Base-by-base conservation (phyloP, 2,888 invertebrate genomes). In the Rotaria magnacalcarata region DNA sequence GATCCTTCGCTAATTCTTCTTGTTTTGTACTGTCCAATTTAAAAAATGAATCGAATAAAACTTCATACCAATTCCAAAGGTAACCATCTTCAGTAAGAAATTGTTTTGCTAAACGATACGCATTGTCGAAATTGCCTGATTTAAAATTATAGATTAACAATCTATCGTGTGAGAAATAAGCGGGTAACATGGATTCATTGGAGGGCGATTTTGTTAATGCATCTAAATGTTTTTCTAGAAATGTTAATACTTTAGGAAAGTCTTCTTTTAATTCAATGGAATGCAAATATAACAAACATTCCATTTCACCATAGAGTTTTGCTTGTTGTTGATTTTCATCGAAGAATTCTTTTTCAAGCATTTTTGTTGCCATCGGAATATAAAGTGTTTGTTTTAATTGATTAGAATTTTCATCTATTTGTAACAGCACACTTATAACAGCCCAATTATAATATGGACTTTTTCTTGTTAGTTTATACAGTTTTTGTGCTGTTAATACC, bases 361-460 rank as follows among this genome's bases (percentile, higher is more conserved):
- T 97, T 90, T 95, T 93, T 91, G 96, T 96, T 11, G 97, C 97
- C 87, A 98, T 92, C 4, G 95, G 94, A 54, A 97, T 93, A 50
- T 95, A 93, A 88, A 97, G 93, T 87, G 93, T 93, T 88, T 92
- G 91, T 47, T 84, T 67, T 52, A 84, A 67, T 14, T 43, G 50
- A 50, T 58, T 80, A 10, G 27, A 8, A 50, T 75, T 85, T 52
- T 43, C 41, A 88, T 88, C 88, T 89, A 95, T 96, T 93, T 97
- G 97, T 92, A 97, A 93, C 43, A 97, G 94, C 88, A 96, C 94
- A 90, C 97, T 97, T 95, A 97, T 97, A 19, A 98, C 95, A 41
- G 96, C 95, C 99, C 98, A 99, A 91, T 96, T 97, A 90, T 96
- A 97, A 90, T 98, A 98, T 0, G 96, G 96, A 91, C 96, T 96